These are phyloP conservation scores for Phyllotreta cruciferae DNA, from an alignment of 2,888 invertebrate species.

Conservation along the genomic window DNA sequence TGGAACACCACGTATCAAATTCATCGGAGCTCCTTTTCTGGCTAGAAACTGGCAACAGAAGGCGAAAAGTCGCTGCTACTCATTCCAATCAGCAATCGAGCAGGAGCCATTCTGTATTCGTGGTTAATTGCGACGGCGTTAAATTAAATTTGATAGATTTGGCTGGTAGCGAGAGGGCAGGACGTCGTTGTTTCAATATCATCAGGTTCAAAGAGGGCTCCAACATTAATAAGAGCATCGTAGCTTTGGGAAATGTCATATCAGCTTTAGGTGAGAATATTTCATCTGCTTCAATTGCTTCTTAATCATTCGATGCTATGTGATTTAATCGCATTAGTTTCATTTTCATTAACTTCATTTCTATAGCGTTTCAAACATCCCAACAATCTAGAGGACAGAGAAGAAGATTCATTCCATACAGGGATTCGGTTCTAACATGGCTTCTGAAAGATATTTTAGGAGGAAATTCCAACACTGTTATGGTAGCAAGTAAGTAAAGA, in stretches of 20 bases:
- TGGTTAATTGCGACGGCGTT: constrained; percentile 70
- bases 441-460: constrained; percentile 81
- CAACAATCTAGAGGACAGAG: constrained; percentile 49
- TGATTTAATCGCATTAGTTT: constrained; percentile 1
- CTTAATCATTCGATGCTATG: background rate
- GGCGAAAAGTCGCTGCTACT: constrained; percentile 75
- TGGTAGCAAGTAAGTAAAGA: constrained; percentile 75
- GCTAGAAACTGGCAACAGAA: constrained; percentile 67
- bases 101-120: constrained; percentile 76
- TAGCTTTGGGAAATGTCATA: constrained; percentile 83
- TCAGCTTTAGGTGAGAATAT: constrained; percentile 72
- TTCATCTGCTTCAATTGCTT: background rate
- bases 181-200: constrained; percentile 59
- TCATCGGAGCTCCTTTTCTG: constrained; percentile 66
- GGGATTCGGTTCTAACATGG: constrained; percentile 84
- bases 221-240: constrained; percentile 82
- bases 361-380: constrained; percentile 57
- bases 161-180: constrained; percentile 74
- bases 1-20: constrained; percentile 67
- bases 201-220: constrained; percentile 68
- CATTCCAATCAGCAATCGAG: constrained; percentile 75
- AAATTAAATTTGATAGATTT: constrained; percentile 70
- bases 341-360: constrained; percentile 24
- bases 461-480: constrained; percentile 78
- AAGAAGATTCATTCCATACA: constrained; percentile 74